A percentile compares a stretch with the other conserved stretches of the same genome.
These are phyloP conservation scores for Caranx ignobilis DNA, from an alignment of 2,113 vertebrate species.

Conservation along the genomic window DNA sequence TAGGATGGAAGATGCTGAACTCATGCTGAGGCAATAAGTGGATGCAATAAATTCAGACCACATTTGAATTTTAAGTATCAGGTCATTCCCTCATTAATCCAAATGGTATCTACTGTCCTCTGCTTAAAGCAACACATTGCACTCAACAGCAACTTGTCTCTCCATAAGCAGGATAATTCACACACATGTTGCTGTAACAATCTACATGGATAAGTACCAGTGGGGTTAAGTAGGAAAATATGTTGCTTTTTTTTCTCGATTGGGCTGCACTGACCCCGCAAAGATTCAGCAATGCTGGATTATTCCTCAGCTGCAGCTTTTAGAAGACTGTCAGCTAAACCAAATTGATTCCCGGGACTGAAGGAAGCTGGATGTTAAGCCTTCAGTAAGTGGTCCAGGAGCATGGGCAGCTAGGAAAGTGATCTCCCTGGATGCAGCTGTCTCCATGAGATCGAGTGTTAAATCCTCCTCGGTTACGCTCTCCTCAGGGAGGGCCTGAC, in stretches of 20 bases:
- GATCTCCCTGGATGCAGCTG: conserved; percentile 55
- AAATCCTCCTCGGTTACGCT: conserved; percentile 55
- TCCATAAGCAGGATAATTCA: not conserved
- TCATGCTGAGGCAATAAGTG: conserved; percentile 3
- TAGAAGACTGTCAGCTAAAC: conserved; percentile 34
- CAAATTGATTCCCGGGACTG: conserved; percentile 49
- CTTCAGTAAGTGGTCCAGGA: conserved; percentile 48
- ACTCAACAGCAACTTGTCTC: not conserved
- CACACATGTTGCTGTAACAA: not conserved
- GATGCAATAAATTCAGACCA: not conserved
- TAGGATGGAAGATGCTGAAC: not conserved
- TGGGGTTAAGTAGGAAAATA: not conserved
- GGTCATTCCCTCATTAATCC: not conserved
- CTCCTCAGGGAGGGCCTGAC: conserved; percentile 52
- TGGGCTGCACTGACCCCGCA: not conserved
- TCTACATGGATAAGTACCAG: not conserved
- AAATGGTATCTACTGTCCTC: not conserved
- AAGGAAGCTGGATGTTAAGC: conserved; percentile 52
- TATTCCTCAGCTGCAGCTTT: conserved; percentile 44
- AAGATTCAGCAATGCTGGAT: conserved; percentile 31
- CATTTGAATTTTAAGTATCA: not conserved
- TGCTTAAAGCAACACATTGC: conserved; percentile 7
- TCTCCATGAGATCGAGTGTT: conserved; percentile 57
- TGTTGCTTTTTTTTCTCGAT: not conserved
- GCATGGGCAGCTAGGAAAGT: conserved; percentile 18